phyloP scores from a whole-genome alignment of 64 coral and sea anemone species.

The Montipora cactus region DNA sequence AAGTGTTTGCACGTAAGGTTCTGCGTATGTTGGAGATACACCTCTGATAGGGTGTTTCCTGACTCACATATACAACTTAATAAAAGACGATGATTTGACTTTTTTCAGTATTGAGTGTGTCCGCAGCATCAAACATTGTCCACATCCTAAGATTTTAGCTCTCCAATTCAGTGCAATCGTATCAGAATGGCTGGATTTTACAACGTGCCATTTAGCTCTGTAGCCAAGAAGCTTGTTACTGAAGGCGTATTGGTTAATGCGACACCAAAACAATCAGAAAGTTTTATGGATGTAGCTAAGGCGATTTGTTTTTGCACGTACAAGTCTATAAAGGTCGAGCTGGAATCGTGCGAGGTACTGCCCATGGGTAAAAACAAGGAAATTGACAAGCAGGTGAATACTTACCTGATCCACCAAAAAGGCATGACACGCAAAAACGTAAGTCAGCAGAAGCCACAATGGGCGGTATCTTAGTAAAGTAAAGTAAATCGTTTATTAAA shows the following conservation, averaged over 20 bases:
- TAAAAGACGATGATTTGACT: no score
- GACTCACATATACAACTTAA: no score
- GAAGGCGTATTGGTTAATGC: not conserved
- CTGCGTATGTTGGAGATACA: no score
- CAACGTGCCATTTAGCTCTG: not conserved
- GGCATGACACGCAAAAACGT: conserved; percentile 18
- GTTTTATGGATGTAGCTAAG: not conserved
- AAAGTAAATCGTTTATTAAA: no score
- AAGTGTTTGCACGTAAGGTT: no score
- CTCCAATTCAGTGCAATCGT: no score
- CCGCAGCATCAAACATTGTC: no score
- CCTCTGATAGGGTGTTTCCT: no score
- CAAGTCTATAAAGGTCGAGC: not conserved
- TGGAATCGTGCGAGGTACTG: conserved; percentile 17
- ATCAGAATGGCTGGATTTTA: not conserved
- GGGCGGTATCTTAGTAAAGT: no score
- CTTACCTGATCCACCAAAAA: conserved; percentile 3
- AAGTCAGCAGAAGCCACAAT: conserved; percentile 8
- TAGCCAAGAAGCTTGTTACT: not conserved
- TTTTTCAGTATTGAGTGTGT: no score
- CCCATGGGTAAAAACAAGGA: not conserved
- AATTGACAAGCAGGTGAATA: conserved; percentile 15
- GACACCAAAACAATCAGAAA: not conserved
- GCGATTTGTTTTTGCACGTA: not conserved
- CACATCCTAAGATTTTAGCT: no score